phyloP scores from a whole-genome alignment of 2,113 vertebrate species.

The Platanista minor region DNA sequence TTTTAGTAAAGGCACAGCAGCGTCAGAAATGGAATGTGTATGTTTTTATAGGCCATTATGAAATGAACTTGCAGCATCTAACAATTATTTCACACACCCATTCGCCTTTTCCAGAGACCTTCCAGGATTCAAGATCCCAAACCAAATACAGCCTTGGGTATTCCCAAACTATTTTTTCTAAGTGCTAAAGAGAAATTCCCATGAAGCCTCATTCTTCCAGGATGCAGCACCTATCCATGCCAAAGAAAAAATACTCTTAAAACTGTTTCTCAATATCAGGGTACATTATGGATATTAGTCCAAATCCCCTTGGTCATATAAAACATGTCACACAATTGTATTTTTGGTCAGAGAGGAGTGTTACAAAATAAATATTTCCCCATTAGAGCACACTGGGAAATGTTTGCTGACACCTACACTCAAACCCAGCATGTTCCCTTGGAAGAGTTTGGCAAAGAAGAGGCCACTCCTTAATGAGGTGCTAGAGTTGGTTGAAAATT shows the following conservation, averaged over 20 bases:
- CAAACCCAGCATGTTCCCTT: constrained; percentile 61
- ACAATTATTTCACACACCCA: constrained; percentile 31
- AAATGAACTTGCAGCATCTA: constrained; percentile 9
- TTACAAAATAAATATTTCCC: constrained; percentile 78
- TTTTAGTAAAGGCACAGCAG: background rate
- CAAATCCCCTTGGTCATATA: constrained; percentile 67
- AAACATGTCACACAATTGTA: constrained; percentile 72
- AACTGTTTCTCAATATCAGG: constrained; percentile 61
- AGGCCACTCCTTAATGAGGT: constrained; percentile 57
- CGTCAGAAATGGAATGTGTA: background rate
- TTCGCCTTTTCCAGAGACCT: constrained; percentile 8
- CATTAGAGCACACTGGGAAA: constrained; percentile 64
- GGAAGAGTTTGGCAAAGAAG: constrained; percentile 63
- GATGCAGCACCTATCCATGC: background rate
- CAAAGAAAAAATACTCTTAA: constrained; percentile 14
- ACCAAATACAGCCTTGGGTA: background rate
- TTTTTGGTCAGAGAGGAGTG: constrained; percentile 63
- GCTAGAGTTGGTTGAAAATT: constrained; percentile 58
- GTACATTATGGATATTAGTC: constrained; percentile 65
- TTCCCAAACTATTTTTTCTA: background rate
- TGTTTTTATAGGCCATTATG: background rate
- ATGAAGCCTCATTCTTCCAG: background rate
- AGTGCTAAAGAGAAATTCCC: constrained; percentile 19
- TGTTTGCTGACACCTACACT: constrained; percentile 74
- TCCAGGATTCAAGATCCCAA: constrained; percentile 32